A percentile compares a stretch with the other conserved stretches of the same genome.
Conservation (phyloP, 2,113 vertebrate genomes). For the Perca schrenkii region DNA sequence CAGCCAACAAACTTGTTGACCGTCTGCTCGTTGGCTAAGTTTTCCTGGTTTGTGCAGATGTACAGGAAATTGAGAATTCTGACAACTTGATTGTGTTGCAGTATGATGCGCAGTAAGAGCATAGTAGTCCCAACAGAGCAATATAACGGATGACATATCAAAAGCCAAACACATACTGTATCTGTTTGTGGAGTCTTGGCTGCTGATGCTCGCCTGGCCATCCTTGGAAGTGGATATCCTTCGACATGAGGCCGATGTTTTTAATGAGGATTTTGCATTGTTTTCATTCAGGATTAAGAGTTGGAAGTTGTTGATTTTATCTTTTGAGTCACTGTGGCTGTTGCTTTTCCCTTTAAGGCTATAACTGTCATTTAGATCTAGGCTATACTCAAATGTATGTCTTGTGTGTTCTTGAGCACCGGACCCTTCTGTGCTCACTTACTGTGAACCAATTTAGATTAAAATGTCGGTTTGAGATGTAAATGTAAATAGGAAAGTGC, state of each 20-base stretch:
- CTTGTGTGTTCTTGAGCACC: constrained; percentile 4
- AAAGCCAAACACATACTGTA: background rate
- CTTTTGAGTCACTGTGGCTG: background rate
- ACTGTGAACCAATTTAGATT: constrained; percentile 8
- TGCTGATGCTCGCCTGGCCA: background rate
- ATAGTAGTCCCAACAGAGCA: constrained; percentile 19
- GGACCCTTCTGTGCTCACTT: background rate
- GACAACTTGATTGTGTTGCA: constrained; percentile 32
- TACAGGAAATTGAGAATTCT: constrained; percentile 27
- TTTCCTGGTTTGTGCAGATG: constrained; percentile 23
- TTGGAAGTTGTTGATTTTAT: constrained; percentile 13
- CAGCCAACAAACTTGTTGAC: constrained; percentile 44
- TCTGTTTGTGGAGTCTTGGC: constrained; percentile 8
- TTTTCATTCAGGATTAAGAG: constrained; percentile 16
- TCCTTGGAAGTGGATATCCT: constrained; percentile 21
- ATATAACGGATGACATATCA: constrained; percentile 17
- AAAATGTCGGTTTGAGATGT: constrained; percentile 9
- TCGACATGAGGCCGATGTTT: background rate
- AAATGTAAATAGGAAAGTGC: constrained; percentile 3
- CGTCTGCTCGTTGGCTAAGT: constrained; percentile 18
- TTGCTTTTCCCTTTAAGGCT: constrained; percentile 28
- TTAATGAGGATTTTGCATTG: background rate
- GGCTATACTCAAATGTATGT: constrained; percentile 10
- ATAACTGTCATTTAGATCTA: constrained; percentile 7
- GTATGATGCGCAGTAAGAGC: constrained; percentile 7